Conservation (phyloP, 2,888 invertebrate genomes). For the Drosophila yooni region DNA sequence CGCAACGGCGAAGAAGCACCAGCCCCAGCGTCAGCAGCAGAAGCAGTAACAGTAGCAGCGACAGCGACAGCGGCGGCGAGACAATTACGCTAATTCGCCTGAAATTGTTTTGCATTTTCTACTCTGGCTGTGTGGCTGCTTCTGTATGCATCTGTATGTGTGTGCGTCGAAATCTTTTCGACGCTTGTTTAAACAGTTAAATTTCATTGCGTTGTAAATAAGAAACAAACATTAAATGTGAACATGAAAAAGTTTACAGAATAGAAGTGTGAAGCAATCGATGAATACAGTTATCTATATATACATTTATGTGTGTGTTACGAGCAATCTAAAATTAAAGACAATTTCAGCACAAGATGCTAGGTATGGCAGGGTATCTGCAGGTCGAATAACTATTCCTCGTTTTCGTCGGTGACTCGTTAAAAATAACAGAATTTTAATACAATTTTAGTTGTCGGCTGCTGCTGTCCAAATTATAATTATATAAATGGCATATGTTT, state of each 20-base stretch:
- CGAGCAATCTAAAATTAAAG: not conserved
- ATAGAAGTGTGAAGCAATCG: slow-evolving; percentile 42
- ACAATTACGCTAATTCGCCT: slow-evolving; percentile 81
- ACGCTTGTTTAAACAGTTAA: slow-evolving; percentile 73
- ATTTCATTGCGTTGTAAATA: slow-evolving; percentile 76
- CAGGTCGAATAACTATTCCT: not conserved
- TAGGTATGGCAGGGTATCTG: not conserved
- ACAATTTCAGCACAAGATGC: not conserved
- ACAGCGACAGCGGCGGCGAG: slow-evolving; percentile 54
- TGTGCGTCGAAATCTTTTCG: slow-evolving; percentile 60
- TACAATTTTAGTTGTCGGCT: slow-evolving; percentile 56
- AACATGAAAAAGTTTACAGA: slow-evolving; percentile 35
- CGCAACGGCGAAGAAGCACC: slow-evolving; percentile 28
- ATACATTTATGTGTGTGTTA: slow-evolving; percentile 13
- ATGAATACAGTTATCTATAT: slow-evolving; percentile 25
- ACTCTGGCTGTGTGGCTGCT: slow-evolving; percentile 17
- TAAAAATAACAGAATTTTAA: slow-evolving; percentile 16
- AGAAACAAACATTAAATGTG: slow-evolving; percentile 49
- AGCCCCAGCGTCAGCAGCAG: slow-evolving; percentile 24
- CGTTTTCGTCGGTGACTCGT: not conserved
- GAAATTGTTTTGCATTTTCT: slow-evolving; percentile 80
- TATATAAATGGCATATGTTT: slow-evolving; percentile 70
- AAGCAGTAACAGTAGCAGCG: slow-evolving; percentile 17
- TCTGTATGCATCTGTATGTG: slow-evolving; percentile 44
- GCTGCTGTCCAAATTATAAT: slow-evolving; percentile 67